Conservation (phyloP, 2,797 vertebrate genomes). For the Platalea minor region DNA sequence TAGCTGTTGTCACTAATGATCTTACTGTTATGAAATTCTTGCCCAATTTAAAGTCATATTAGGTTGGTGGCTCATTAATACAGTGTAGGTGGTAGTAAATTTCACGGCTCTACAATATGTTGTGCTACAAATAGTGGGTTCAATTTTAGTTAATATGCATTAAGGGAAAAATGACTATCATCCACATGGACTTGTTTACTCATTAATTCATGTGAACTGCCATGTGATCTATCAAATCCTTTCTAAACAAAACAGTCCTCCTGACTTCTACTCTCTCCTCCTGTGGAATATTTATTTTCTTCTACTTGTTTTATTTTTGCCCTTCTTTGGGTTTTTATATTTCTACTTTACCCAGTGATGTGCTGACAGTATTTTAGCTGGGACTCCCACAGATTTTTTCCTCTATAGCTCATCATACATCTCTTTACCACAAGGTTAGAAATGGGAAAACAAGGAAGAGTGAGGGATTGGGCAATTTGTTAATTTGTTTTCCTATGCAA, state of each 20-base stretch:
- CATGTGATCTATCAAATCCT: neutral
- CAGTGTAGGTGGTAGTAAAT: neutral
- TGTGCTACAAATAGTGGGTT: neutral
- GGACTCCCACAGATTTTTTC: slow-evolving; percentile 50
- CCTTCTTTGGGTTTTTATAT: neutral
- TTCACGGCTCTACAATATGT: neutral
- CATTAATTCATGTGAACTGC: neutral
- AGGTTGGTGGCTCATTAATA: neutral
- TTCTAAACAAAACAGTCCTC: neutral
- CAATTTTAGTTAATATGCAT: neutral
- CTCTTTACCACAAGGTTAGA: slow-evolving; percentile 44
- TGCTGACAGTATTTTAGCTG: slow-evolving; percentile 21
- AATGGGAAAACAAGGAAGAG: neutral
- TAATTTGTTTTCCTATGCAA: slow-evolving; percentile 32
- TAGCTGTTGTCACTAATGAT: neutral
- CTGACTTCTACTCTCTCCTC: neutral
- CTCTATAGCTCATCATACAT: slow-evolving; percentile 36
- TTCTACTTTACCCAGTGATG: neutral
- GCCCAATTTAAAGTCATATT: neutral
- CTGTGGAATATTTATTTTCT: neutral
- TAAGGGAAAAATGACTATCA: neutral
- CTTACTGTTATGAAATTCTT: neutral
- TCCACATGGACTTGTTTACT: neutral
- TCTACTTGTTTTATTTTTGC: neutral
- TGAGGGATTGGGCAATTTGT: neutral